These are phyloP conservation scores for Ptychadena robeensis DNA, from an alignment of 2,797 vertebrate genomes.

Conservation along the genomic window DNA sequence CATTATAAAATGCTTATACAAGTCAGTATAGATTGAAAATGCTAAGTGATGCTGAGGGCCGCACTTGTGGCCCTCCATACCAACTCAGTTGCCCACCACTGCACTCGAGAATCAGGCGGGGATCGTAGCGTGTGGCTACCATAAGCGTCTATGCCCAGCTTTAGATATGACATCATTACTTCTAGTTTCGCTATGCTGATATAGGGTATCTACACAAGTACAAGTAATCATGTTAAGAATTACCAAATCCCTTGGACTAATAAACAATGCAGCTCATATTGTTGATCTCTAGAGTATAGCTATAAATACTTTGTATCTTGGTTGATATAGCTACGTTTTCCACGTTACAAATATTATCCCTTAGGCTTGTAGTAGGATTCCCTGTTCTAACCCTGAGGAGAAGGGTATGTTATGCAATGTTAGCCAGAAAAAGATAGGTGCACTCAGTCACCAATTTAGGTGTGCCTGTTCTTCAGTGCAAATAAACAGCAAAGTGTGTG, in stretches of 20 bases:
- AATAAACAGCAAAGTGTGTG: too few species aligned
- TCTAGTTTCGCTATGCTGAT: conserved; percentile 7
- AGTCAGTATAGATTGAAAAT: too few species aligned
- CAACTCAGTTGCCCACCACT: too few species aligned
- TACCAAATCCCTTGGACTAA: neutral
- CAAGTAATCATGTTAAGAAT: conserved; percentile 10
- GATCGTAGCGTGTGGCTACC: too few species aligned
- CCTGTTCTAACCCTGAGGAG: neutral
- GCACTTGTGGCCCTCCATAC: too few species aligned
- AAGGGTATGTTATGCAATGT: neutral
- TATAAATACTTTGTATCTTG: conserved; percentile 35
- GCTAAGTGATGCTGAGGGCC: too few species aligned
- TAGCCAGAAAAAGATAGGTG: neutral
- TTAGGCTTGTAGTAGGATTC: neutral
- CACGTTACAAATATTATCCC: neutral
- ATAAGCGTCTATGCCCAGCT: too few species aligned
- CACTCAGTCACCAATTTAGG: neutral
- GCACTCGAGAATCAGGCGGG: too few species aligned
- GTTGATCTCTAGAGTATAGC: conserved; percentile 7
- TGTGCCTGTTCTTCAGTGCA: neutral
- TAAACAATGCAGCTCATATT: conserved; percentile 16
- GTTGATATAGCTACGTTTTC: conserved; percentile 15
- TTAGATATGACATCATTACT: conserved; percentile 15
- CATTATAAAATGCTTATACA: too few species aligned
- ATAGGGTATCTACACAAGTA: neutral